Conservation (phyloP, 1,140 invertebrate species). For the Aporrectodea caliginosa region DNA sequence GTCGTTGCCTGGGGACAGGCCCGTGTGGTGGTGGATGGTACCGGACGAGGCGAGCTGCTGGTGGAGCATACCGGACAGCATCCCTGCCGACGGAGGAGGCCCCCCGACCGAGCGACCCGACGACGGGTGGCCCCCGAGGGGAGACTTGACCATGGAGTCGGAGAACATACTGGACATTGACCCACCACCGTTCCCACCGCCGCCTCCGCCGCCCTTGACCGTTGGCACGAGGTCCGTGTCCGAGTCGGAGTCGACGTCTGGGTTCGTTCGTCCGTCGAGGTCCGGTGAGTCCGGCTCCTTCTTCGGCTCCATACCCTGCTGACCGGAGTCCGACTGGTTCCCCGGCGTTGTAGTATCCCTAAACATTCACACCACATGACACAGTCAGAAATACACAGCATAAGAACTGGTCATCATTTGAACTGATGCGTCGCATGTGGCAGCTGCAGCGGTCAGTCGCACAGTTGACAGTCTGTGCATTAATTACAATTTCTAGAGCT, state of each 20-base stretch:
- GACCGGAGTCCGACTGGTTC: not conserved
- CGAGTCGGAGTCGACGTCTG: conserved; percentile 16
- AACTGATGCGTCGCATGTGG: no score
- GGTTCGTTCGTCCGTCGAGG: conserved; percentile 25
- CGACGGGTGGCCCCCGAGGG: not conserved
- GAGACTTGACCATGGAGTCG: not conserved
- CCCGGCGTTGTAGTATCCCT: not conserved
- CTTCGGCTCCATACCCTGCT: conserved; percentile 21
- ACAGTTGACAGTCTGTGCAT: no score
- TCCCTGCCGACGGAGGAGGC: not conserved
- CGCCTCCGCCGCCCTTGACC: not conserved
- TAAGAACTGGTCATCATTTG: no score
- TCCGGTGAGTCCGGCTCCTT: conserved; percentile 28
- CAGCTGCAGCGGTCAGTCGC: no score
- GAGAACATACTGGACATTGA: not conserved
- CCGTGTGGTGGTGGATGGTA: not conserved
- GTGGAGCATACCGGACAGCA: not conserved
- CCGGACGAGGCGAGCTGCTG: not conserved
- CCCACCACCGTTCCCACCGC: not conserved
- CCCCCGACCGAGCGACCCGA: not conserved
- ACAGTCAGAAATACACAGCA: no score
- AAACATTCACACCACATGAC: not conserved
- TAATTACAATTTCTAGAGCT: no score
- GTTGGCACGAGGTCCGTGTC: not conserved
- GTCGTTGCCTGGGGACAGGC: not conserved